Base-by-base conservation (phyloP, 2,113 vertebrate species). In the Podarcis cretensis region DNA sequence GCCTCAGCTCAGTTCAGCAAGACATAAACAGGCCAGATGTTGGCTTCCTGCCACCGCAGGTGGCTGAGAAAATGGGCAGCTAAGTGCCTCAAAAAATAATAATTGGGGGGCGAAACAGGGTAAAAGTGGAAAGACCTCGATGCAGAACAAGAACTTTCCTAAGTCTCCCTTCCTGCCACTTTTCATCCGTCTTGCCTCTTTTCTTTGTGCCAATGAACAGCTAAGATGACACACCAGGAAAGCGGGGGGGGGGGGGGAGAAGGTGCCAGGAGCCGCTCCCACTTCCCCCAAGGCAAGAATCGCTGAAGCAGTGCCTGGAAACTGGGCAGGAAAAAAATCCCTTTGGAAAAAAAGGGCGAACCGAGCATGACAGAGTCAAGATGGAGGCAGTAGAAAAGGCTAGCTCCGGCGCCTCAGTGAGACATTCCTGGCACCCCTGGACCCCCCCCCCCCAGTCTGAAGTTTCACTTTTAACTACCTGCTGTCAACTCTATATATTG, bases 21-120 rank as follows among this genome's bases (percentile, higher is more conserved):
- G 69, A 69, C 40, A 74, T 59, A 48, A 86, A 30, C 37, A 68
- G 37, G 25, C 82, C 37, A 3, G 71, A 75, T 66, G 10, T 68
- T 86, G 89, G 84, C 69, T 68, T 13, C 9, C 9, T 75, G 84
- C 89, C 89, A 86, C 57, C 5, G 18, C 57, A 76, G 71, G 80
- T 83, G 37, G 57, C 69, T 59, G 43, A 69, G 48, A 25, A 71
- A 79, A 43, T 54, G 68, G 89, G 69, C 83, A 68, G 40, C 57
- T 68, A 66, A 43, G 37, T 1, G 48, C 54, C 63, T 68, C 27
- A 48, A 30, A 18, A 68, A 32, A 30, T 12, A 54, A 12, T 54
- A 54, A 14, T 43, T 35, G 7, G 8, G 43, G 25, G 30, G 14
- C 30, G 7, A 57, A 16, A 14, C 23, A 69, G 43, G 43, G 8